Conservation (phyloP, 2,888 invertebrate species). For the Steromphala cineraria region DNA sequence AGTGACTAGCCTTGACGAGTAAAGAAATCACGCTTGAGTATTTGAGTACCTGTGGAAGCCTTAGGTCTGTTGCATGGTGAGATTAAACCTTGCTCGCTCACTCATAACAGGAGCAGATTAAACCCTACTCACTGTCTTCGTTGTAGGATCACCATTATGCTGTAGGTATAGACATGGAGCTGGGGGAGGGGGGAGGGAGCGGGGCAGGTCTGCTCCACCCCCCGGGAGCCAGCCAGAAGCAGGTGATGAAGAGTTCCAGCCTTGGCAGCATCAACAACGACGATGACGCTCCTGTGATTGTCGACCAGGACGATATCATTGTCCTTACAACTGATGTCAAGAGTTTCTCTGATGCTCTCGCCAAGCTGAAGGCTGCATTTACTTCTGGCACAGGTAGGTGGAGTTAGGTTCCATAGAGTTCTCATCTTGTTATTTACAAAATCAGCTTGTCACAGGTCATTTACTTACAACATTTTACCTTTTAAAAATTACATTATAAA, state of each 20-base stretch:
- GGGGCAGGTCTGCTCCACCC: neutral
- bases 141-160: neutral
- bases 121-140: too few relatives aligned
- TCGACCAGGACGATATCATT: constrained; percentile 77
- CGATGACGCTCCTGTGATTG: constrained; percentile 66
- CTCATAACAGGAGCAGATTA: too few relatives aligned
- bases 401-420: neutral
- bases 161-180: constrained; percentile 1
- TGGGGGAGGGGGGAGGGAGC: neutral
- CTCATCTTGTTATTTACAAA: too few relatives aligned
- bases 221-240: constrained; percentile 14
- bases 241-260: constrained; percentile 55
- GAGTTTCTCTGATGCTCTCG: constrained; percentile 77
- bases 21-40: too few relatives aligned
- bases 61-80: too few relatives aligned
- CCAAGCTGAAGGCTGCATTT: constrained; percentile 75
- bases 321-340: constrained; percentile 77
- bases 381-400: constrained; percentile 71
- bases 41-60: too few relatives aligned
- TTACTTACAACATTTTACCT: too few relatives aligned
- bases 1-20: too few relatives aligned
- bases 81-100: too few relatives aligned
- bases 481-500: too few relatives aligned
- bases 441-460: too few relatives aligned
- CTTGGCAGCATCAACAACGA: constrained; percentile 73